Evolutionary conservation across 2,888 invertebrate species (phyloP).

Genomic region (Tortricodes alternella): DNA sequence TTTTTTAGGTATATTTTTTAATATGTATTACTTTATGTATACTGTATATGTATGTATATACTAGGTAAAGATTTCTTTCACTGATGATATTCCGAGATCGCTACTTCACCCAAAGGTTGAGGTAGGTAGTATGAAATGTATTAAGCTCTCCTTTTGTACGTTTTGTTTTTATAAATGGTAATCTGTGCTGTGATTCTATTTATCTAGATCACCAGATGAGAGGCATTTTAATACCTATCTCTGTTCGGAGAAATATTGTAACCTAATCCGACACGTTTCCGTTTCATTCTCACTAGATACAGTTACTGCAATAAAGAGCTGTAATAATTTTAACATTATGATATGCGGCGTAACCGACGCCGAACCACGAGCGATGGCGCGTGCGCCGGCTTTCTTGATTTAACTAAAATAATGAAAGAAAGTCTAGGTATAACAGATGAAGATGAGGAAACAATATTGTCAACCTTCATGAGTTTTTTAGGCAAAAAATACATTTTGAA

Average conservation of each 20-base stretch:
- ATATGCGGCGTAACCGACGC: slow-evolving; percentile 7
- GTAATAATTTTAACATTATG: slow-evolving; percentile 21
- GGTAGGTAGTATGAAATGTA: background rate
- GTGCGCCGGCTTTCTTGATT: background rate
- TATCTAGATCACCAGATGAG: slow-evolving; percentile 38
- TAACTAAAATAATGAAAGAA: background rate
- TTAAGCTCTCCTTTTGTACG: background rate
- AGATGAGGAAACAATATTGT: background rate
- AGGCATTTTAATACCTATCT: slow-evolving; percentile 38
- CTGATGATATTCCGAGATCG: too few species aligned
- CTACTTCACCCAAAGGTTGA: too few species aligned
- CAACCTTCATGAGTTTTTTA: too few species aligned
- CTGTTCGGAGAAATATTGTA: slow-evolving; percentile 46
- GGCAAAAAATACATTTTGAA: too few species aligned
- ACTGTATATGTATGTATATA: too few species aligned
- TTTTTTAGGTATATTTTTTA: too few species aligned
- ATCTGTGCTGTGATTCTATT: slow-evolving; percentile 38
- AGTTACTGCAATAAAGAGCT: slow-evolving; percentile 31
- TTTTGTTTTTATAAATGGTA: too few species aligned
- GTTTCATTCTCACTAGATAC: slow-evolving; percentile 27
- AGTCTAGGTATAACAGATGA: too few species aligned
- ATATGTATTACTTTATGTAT: too few species aligned
- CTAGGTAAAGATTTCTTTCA: too few species aligned
- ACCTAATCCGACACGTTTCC: slow-evolving; percentile 37
- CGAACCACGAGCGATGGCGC: too few species aligned